Base-by-base conservation (phyloP, 2,797 vertebrate species). In the Knipowitschia caucasica region DNA sequence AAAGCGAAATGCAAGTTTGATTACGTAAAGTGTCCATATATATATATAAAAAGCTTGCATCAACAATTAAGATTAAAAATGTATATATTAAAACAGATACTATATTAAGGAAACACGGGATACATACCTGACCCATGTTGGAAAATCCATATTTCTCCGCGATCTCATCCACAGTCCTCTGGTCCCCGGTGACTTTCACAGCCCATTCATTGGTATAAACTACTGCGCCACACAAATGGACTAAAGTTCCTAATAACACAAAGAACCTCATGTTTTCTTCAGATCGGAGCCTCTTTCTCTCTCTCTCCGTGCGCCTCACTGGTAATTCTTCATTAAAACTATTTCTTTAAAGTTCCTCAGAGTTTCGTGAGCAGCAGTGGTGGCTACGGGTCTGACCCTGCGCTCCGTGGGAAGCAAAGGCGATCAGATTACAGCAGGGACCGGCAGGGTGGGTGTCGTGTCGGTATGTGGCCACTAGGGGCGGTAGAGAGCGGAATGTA, bases 161-260 rank as follows among this genome's bases (percentile, higher is more conserved):
- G 65, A 95, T 93, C 76, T 82, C 80, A 83, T 89, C 71, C 64
- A 92, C 95, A 80, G 89, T 85, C 36, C 86, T 64, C 4, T 71
- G 67, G 56, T 91, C 92, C 44, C 92, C 94, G 20, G 77, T 57
- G 71, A 97, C 92, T 78, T 89, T 89, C 63, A 97, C 81, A 1
- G 94, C 95, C 96, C 96, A 98, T 77, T 94, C 89, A 86, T 97
- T 96, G 61, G 93, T 97, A 85, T 92, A 98, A 42, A 92, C 74
- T 20, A 81, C 75, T 53, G 91, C 88, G 42, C 90, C 77, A 77
- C 91, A 92, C 62, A 89, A 68, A 2, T 91, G 91, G 17, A 94
- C 75, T 24, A 93, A 56, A 52, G 88, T 80, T 53, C 88, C 90
- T 58, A 93, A 82, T 15, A 44, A 12, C 45, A 47, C 10, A 54